A percentile compares a stretch with the other conserved stretches of the same genome.
These are phyloP conservation scores for Amphipyra berbera DNA, from an alignment of 2,888 invertebrate species.

Conservation along the genomic window DNA sequence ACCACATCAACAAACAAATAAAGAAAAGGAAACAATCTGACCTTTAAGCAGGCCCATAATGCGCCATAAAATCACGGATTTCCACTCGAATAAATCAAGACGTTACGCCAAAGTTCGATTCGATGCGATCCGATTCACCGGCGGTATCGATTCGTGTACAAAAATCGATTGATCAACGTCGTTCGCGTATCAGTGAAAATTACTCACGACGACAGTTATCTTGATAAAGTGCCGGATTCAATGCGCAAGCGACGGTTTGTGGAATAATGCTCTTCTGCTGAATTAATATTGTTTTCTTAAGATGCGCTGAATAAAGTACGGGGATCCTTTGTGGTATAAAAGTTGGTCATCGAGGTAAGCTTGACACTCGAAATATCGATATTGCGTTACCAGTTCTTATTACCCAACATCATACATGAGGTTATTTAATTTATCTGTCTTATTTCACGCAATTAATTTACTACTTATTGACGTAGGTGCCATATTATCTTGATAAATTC, in stretches of 20 bases:
- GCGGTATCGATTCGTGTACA: constrained; percentile 63
- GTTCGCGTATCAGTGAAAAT: constrained; percentile 73
- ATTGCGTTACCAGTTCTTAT: background rate
- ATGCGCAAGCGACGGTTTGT: constrained; percentile 57
- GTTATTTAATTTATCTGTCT: background rate
- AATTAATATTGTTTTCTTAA: constrained; percentile 52
- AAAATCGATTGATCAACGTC: constrained; percentile 86
- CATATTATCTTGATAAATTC: too few species aligned
- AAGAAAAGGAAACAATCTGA: constrained; percentile 36
- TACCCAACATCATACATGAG: too few species aligned
- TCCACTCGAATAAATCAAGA: constrained; percentile 68
- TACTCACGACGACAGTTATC: constrained; percentile 81
- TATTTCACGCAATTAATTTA: background rate
- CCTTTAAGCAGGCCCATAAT: constrained; percentile 47
- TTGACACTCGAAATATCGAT: constrained; percentile 13
- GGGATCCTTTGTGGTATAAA: constrained; percentile 26
- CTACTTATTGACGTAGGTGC: too few species aligned
- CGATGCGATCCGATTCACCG: constrained; percentile 61
- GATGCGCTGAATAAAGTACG: constrained; percentile 25
- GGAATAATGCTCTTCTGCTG: constrained; percentile 43
- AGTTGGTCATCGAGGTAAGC: constrained; percentile 16
- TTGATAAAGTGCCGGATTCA: constrained; percentile 76
- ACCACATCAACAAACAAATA: constrained; percentile 35
- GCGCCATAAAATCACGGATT: constrained; percentile 63
- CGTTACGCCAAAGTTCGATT: constrained; percentile 59